Percentiles rank a stretch among this genome's conserved stretches.
Conservation (phyloP, 2,113 vertebrate genomes). For the Oxyura jamaicensis region DNA sequence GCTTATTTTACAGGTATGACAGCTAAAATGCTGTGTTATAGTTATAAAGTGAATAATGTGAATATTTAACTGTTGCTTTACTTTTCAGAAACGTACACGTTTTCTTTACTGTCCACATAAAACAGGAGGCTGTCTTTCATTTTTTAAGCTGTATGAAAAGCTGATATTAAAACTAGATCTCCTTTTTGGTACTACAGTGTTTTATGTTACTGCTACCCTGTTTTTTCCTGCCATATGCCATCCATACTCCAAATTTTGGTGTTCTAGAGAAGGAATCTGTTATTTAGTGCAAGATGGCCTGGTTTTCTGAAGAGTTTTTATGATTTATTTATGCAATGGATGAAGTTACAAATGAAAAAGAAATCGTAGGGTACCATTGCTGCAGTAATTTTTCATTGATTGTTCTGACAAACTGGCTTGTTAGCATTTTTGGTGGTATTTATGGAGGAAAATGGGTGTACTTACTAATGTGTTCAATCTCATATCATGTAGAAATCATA, state of each 20-base stretch:
- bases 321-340: neutral
- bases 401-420: neutral
- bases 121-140: neutral
- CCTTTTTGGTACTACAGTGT: neutral
- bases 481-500: neutral
- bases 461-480: neutral
- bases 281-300: neutral
- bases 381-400: neutral
- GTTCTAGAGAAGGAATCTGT: neutral
- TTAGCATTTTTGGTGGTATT: neutral
- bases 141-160: neutral
- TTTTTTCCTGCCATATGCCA: neutral
- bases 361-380: neutral
- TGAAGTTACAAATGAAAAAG: neutral
- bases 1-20: conserved; percentile 94
- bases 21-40: neutral
- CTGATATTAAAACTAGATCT: neutral
- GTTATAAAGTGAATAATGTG: neutral
- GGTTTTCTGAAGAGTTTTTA: neutral
- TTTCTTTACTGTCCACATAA: neutral
- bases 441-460: neutral
- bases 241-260: neutral
- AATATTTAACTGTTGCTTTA: neutral
- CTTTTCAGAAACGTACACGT: neutral
- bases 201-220: neutral